phyloP scores from a whole-genome alignment of 2,888 invertebrate genomes.

The Harpagoxenus sublaevis region DNA sequence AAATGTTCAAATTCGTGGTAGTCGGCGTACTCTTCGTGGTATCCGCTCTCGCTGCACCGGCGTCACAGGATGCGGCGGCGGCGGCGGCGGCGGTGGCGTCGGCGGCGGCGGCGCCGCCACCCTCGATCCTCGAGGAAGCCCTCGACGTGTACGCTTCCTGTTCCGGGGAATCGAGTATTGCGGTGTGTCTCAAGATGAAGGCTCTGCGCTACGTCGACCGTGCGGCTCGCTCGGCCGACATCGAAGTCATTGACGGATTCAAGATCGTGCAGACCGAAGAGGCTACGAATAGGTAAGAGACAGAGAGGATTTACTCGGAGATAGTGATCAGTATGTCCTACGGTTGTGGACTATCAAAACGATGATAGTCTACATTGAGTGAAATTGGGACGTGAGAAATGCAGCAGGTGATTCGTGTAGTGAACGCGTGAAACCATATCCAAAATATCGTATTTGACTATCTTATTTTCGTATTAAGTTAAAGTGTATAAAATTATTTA shows the following conservation, averaged over 20 bases:
- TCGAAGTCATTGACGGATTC: conserved; percentile 86
- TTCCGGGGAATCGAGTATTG: conserved; percentile 89
- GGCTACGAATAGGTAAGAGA: conserved; percentile 83
- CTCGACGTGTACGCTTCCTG: conserved; percentile 87
- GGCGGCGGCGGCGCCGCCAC: conserved; percentile 47
- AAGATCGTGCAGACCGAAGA: conserved; percentile 87
- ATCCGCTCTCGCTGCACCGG: conserved; percentile 81
- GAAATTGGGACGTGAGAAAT: conserved; percentile 33
- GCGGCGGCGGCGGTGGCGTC: conserved; percentile 51
- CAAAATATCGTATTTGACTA: neutral
- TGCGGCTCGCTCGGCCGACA: conserved; percentile 88
- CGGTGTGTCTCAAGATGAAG: conserved; percentile 93
- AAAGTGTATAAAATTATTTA: conserved; percentile 18
- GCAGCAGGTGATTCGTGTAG: conserved; percentile 24
- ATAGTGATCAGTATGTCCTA: conserved; percentile 8
- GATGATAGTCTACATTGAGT: conserved; percentile 7
- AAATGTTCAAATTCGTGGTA: conserved; percentile 83
- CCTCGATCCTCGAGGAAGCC: conserved; percentile 83
- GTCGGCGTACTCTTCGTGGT: conserved; percentile 79
- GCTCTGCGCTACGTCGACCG: conserved; percentile 92
- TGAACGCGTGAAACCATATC: conserved; percentile 8
- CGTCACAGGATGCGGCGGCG: conserved; percentile 74
- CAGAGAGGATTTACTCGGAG: conserved; percentile 11
- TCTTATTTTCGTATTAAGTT: neutral
- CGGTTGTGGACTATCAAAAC: neutral